A percentile compares a stretch with the other conserved stretches of the same genome.
Evolutionary conservation across 1,140 invertebrate genomes (phyloP).

Genomic region (Drosophila chauvacae): DNA sequence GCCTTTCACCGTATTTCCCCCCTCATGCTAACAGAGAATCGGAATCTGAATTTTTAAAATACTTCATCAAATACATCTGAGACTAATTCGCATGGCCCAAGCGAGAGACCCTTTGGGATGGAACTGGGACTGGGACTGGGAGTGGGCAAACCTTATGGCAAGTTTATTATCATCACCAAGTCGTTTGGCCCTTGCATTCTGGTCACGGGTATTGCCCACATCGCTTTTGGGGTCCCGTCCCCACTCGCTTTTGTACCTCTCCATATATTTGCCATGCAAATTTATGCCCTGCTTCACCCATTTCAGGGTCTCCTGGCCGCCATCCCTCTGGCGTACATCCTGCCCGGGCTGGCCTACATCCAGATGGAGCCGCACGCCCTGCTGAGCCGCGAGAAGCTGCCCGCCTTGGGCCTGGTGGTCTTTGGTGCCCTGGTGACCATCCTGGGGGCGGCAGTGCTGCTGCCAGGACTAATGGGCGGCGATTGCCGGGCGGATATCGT

Average conservation of each 20-base stretch:
- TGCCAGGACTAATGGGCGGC: slow-evolving; percentile 76
- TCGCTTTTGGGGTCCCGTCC: not conserved
- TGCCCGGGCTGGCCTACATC: slow-evolving; percentile 93
- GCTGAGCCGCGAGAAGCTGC: slow-evolving; percentile 89
- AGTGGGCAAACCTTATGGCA: slow-evolving; percentile 11
- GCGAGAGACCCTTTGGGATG: slow-evolving; percentile 5
- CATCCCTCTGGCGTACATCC: slow-evolving; percentile 93
- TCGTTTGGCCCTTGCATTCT: slow-evolving; percentile 27
- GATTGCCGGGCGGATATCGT: slow-evolving; percentile 83
- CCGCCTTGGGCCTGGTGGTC: slow-evolving; percentile 89
- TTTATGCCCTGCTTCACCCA: slow-evolving; percentile 33
- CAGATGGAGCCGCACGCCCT: slow-evolving; percentile 90
- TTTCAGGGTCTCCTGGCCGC: slow-evolving; percentile 92
- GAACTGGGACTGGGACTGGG: not conserved
- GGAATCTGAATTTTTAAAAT: slow-evolving; percentile 20
- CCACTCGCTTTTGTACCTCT: not conserved
- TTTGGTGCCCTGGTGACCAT: slow-evolving; percentile 91
- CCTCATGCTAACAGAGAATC: not conserved
- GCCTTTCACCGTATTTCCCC: slow-evolving; percentile 5
- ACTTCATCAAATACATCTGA: slow-evolving; percentile 44
- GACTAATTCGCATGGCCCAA: slow-evolving; percentile 25
- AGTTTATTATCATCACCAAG: slow-evolving; percentile 33
- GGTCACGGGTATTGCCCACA: slow-evolving; percentile 42
- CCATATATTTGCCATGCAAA: slow-evolving; percentile 54
- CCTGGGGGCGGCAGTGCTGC: slow-evolving; percentile 85